Percentiles rank a stretch among this genome's conserved stretches.
Evolutionary conservation across 2,113 vertebrate genomes (phyloP).

Genomic region (Anguilla rostrata): DNA sequence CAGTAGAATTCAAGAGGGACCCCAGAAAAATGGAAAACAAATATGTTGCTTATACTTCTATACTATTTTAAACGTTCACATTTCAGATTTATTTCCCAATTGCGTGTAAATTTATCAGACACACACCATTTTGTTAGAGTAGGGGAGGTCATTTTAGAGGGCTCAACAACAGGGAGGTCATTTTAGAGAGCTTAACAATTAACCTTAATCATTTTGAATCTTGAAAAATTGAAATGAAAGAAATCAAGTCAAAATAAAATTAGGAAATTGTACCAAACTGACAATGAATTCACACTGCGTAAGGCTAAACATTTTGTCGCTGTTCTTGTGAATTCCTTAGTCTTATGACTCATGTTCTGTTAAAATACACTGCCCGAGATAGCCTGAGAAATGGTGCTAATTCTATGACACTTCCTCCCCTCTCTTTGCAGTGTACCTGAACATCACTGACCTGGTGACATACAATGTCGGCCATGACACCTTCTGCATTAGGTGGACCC

Average conservation of each 20-base stretch:
- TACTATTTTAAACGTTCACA: too few species aligned
- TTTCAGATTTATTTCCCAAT: not conserved
- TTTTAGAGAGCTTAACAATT: too few species aligned
- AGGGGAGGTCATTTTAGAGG: too few species aligned
- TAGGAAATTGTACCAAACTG: not conserved
- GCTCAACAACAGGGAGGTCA: too few species aligned
- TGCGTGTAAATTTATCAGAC: not conserved
- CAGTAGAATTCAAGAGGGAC: not conserved
- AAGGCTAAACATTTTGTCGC: not conserved
- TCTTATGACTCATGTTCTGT: too few species aligned
- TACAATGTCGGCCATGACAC: slow-evolving; percentile 86
- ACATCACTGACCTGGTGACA: slow-evolving; percentile 85
- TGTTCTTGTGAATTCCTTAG: not conserved
- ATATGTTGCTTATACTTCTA: too few species aligned
- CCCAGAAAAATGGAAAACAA: too few species aligned
- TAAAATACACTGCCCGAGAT: not conserved
- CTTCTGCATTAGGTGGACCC: slow-evolving; percentile 87
- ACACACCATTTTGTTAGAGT: not conserved
- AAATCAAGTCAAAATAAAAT: too few species aligned
- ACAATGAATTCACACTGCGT: not conserved
- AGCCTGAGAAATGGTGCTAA: not conserved
- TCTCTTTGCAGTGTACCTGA: slow-evolving; percentile 82
- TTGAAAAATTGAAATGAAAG: too few species aligned
- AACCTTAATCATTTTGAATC: too few species aligned
- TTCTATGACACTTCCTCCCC: slow-evolving; percentile 29